Conservation (phyloP, 2,888 invertebrate species). For the Lasioglossum marginatum region DNA sequence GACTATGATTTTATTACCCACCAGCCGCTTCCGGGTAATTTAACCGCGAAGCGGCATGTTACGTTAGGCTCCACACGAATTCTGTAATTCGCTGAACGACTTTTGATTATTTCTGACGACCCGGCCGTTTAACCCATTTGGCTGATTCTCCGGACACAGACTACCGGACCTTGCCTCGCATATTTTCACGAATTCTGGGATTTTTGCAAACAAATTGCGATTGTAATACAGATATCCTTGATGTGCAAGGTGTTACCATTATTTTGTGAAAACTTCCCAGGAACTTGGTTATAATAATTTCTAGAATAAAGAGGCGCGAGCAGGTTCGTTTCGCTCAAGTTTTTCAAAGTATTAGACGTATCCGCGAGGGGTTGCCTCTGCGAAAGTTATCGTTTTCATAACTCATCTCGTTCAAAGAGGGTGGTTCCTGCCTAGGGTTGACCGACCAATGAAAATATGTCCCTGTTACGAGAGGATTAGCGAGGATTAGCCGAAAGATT, state of each 20-base stretch:
- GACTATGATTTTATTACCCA: slow-evolving; percentile 56
- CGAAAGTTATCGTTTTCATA: slow-evolving; percentile 79
- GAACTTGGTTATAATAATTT: not conserved
- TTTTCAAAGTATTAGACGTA: slow-evolving; percentile 66
- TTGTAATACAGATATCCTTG: not conserved
- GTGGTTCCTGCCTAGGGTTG: slow-evolving; percentile 48
- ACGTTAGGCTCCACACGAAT: not conserved
- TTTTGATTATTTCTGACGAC: not conserved
- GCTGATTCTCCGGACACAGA: not conserved
- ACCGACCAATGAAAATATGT: slow-evolving; percentile 78
- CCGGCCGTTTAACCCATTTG: slow-evolving; percentile 35
- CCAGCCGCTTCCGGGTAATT: slow-evolving; percentile 26
- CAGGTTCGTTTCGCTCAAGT: slow-evolving; percentile 26
- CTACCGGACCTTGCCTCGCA: not conserved
- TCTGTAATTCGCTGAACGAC: not conserved
- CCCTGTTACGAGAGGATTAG: slow-evolving; percentile 80
- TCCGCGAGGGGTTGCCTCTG: slow-evolving; percentile 49
- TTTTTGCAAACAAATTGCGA: not conserved
- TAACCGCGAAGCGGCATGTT: slow-evolving; percentile 1
- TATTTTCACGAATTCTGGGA: not conserved
- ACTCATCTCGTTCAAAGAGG: slow-evolving; percentile 69
- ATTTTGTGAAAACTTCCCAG: no score
- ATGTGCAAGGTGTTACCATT: not conserved
- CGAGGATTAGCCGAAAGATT: slow-evolving; percentile 78
- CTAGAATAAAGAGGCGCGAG: not conserved